Evolutionary conservation across 1,140 invertebrate genomes (phyloP), one percentile per base, ranked within the genome.

Genomic region (Sipha flava): DNA sequence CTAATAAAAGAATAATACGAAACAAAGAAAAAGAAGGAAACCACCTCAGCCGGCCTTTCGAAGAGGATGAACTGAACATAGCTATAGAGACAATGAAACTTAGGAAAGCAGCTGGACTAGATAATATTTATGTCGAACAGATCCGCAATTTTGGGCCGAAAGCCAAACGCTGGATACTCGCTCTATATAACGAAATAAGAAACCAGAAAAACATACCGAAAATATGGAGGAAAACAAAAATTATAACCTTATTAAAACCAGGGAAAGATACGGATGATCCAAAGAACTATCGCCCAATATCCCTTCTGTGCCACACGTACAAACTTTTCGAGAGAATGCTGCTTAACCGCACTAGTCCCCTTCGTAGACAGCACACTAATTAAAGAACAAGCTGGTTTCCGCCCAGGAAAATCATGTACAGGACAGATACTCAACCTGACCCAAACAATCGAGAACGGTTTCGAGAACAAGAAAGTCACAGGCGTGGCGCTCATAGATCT

Each of bases 211-310:
- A 73, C 26, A 80, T 80, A 3, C 80, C 75, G n/a, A 81, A 81
- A 81, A 16, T 79, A 49, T 81, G 80, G 75, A 81, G 75, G 62
- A 79, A 81, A 52, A 40, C 80, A 31, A 18, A 54, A 31, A 75
- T 81, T 18, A 23, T 70, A 21, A 31, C 59, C 23, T 7, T 62
- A 29, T 23, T 62, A 34, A 62, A 62, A 34, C 80, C 80, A 21
- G 80, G 9, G 80, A 64, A 81, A 64, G 80, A 79, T 18, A 77
- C 54, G 18, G 62, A 21, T 29, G 73, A 81, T 12, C 52, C 80
- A 40, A 79, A 79, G 31, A 81, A 66, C 26, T 81, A 45, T 64
- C 72, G 75, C 18, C 80, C 80, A 9, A 79, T 81, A 16, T 81
- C 80, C n/a, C n/a, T n/a, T n/a, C n/a, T n/a, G n/a, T n/a, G n/a